Conservation (phyloP, 2,113 vertebrate genomes). For the Vulpes ferrilata region DNA sequence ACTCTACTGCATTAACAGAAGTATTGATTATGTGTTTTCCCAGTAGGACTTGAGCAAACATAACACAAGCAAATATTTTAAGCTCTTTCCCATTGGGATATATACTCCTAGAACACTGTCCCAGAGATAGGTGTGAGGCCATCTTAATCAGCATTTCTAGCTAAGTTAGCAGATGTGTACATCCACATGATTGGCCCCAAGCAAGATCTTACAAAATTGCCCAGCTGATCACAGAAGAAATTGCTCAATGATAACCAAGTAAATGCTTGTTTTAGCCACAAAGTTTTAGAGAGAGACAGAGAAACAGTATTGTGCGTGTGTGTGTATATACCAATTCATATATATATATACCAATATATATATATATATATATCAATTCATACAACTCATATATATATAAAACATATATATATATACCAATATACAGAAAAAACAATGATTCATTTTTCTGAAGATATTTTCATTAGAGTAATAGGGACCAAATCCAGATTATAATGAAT, state of each 20-base stretch:
- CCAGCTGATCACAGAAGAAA: slow-evolving; percentile 4
- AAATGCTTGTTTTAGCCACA: not conserved
- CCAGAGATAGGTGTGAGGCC: not conserved
- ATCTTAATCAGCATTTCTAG: not conserved
- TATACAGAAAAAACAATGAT: not conserved
- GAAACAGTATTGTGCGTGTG: not conserved
- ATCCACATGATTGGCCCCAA: not conserved
- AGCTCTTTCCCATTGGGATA: not conserved
- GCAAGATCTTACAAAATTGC: not conserved
- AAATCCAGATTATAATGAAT: not conserved
- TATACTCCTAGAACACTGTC: not conserved
- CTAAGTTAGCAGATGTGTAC: not conserved
- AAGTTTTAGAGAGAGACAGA: not conserved
- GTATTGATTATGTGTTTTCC: not conserved
- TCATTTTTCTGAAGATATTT: not conserved
- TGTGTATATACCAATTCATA: not conserved
- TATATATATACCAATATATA: too few relatives aligned
- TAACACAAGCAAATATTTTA: slow-evolving; percentile 32
- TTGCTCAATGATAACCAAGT: not conserved
- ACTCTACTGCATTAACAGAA: not conserved
- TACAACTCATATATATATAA: too few relatives aligned
- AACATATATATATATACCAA: not conserved
- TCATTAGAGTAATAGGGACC: not conserved
- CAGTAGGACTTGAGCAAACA: not conserved
- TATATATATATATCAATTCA: too few relatives aligned